Evolutionary conservation across 2,113 vertebrate species (phyloP), one percentile per base, ranked within the genome.

Genomic region (Pelusios castaneus): DNA sequence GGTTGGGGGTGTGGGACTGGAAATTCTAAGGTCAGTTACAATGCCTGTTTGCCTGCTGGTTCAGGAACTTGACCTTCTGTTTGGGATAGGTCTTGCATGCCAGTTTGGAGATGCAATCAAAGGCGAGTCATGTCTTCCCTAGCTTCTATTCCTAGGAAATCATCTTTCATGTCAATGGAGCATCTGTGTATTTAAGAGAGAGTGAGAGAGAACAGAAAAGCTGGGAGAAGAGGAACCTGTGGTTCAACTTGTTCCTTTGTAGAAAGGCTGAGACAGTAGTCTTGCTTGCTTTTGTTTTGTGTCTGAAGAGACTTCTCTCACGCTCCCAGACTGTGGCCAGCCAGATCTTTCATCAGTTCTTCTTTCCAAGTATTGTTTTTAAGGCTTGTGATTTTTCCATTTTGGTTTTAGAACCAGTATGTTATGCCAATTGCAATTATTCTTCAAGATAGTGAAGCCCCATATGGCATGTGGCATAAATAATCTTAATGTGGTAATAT

Each of bases 281-380:
- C 11, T 76, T 45, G 38, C 73, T 45, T 76, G 73, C 13, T 45
- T 73, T 27, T 45, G 10, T 27, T 41, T 13, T 43, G 38, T 45
- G 38, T 43, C 38, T 27, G 24, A 45, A 27, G 41, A 8, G 25
- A 25, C 41, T 45, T 43, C 24, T 41, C 41, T 25, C 24, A 45
- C 25, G 4, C 21, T 11, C 25, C 10, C 70, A 75, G 70, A 25
- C 22, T 6, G 51, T 84, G 82, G 89, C 52, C 91, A 84, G 80
- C 0, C 60, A 63, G 31, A n/a, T 0, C 55, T 0, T 0, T 47
- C 4, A 29, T 70, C 80, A 79, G 82, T 88, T 12, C 82, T 29
- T 34, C 79, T 85, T 60, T 1, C 0, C 21, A n/a, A 67, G 56
- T 58, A 84, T 85, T 75, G 80, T 19, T 25, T 63, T 70, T 29